Evolutionary conservation across 2,113 vertebrate species (phyloP).

Genomic region (Catagonus wagneri): DNA sequence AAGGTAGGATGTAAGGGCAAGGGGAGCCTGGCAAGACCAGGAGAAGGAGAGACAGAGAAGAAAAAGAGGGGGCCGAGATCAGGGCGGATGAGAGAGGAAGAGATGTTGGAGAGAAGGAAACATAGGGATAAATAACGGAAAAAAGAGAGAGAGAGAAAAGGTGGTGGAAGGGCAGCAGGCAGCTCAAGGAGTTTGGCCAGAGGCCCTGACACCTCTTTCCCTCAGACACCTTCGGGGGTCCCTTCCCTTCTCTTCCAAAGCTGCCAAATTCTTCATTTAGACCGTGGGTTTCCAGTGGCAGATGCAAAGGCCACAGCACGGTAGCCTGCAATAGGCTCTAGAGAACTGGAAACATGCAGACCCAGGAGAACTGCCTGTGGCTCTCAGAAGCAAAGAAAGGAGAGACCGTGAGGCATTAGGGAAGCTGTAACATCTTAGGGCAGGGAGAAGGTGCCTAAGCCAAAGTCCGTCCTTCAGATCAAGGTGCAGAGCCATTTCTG

Average conservation of each 20-base stretch:
- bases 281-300: fast-evolving
- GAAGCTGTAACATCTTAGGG: background rate
- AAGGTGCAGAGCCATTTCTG: background rate
- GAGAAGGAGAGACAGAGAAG: background rate
- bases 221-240: background rate
- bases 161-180: fast-evolving
- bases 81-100: background rate
- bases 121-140: background rate
- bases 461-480: background rate
- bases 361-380: background rate
- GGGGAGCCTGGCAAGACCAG: background rate
- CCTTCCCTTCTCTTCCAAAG: background rate
- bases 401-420: fast-evolving
- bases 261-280: background rate
- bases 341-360: background rate
- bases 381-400: background rate
- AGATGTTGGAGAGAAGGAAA: background rate
- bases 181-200: background rate
- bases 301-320: background rate
- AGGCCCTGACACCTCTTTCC: background rate
- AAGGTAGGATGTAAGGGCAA: background rate
- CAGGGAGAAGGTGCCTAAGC: background rate
- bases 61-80: background rate
- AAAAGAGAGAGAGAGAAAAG: fast-evolving
- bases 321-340: background rate